Evolutionary conservation across 2,888 invertebrate species (phyloP), one percentile per base, ranked within the genome.

Genomic region (Halocaridina rubra): DNA sequence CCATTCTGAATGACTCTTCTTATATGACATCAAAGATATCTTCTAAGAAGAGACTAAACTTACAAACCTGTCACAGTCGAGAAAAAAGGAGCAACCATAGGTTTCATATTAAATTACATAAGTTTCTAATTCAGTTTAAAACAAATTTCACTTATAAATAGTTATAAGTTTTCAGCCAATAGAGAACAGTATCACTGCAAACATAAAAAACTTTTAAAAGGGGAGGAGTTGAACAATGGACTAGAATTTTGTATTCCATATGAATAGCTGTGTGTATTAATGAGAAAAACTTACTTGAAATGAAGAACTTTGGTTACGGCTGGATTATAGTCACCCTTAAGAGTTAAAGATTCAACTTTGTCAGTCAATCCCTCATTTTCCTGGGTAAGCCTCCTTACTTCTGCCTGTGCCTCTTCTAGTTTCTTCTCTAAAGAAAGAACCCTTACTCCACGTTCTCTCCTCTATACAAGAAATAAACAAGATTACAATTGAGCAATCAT

Each of bases 311-410:
- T 90, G n/a, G 90, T 90, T 59, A 90, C 89, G 24, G 89, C 85
- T 7, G 90, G 89, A 88, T 92, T 92, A 78, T 93, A 93, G 88
- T 93, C 93, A 0, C 93, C 93, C 89, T 91, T 92, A 85, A 93
- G 89, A 22, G 93, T 92, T 29, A 93, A 91, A 89, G 93, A 92
- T 89, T 96, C 95, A 39, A 96, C 90, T 89, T 95, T 94, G 29
- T 90, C 90, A 81, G 90, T 91, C 79, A 93, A 89, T 78, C 91
- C 90, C 76, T 90, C 89, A 71, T 90, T 87, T 69, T 90, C 88
- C 32, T 90, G 91, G 46, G 80, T 69, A 3, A 80, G 74, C 16
- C 75, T 79, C 71, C 64, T 53, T 64, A 85, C 82, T 27, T 81
- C 84, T 84, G 86, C 84, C 32, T 88, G 84, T 10, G 87, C 74